Percentiles rank a stretch among this genome's conserved stretches.
These are phyloP conservation scores for Darwinula stevensoni DNA, from an alignment of 2,888 invertebrate species.

Conservation along the genomic window DNA sequence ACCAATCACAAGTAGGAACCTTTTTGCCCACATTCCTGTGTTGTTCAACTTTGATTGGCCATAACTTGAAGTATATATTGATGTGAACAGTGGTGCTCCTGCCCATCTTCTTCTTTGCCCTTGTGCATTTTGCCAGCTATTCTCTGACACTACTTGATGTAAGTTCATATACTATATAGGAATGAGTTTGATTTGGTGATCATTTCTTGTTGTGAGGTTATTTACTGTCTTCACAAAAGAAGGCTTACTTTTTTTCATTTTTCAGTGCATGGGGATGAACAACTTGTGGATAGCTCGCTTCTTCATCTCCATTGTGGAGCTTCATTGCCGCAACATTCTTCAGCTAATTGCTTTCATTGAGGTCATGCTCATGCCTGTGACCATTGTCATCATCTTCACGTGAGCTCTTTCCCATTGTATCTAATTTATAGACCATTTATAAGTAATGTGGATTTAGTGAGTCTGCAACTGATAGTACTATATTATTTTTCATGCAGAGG, in stretches of 20 bases:
- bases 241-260: conserved; percentile 3
- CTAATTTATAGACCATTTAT: too few relatives aligned
- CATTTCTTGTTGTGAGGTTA: too few relatives aligned
- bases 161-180: too few relatives aligned
- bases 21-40: too few relatives aligned
- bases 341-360: conserved; percentile 73
- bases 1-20: conserved; percentile 59
- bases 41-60: conserved; percentile 11
- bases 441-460: conserved; percentile 7
- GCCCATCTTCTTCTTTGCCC: conserved; percentile 67
- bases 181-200: too few relatives aligned
- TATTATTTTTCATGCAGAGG: conserved; percentile 30
- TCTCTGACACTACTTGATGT: conserved; percentile 66
- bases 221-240: neutral
- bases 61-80: conserved; percentile 4
- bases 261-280: conserved; percentile 64
- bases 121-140: conserved; percentile 75
- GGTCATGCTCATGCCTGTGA: conserved; percentile 32
- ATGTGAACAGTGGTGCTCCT: conserved; percentile 42
- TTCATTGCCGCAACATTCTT: conserved; percentile 63
- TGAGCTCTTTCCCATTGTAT: too few relatives aligned
- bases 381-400: conserved; percentile 33
- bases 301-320: conserved; percentile 58
- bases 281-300: conserved; percentile 64
- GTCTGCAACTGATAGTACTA: conserved; percentile 9